Conservation (phyloP, 2,113 vertebrate genomes). For the Sus scrofa region T2T-Sscrofa CM000814.6:75538001-75538500, state of each 20-base stretch:
- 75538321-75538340: constrained; percentile 12
- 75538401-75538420: constrained; percentile 52
- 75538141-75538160: constrained; percentile 27
- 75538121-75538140: constrained; percentile 54
- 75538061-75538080: constrained; percentile 67
- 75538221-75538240: neutral
- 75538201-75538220: neutral
- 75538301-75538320: constrained; percentile 21
- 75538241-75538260: neutral
- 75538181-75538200: neutral
- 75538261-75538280: neutral
- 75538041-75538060: constrained; percentile 62
- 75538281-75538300: constrained; percentile 52
- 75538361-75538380: neutral
- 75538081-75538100: constrained; percentile 58
- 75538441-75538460: neutral
- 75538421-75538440: constrained; percentile 36
- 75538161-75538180: constrained; percentile 29
- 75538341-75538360: constrained; percentile 42
- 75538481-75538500: constrained; percentile 18
- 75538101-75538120: constrained; percentile 61
- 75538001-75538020: constrained; percentile 77
- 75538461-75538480: neutral
- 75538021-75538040: constrained; percentile 62
- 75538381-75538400: constrained; percentile 32